Conservation (phyloP, 2,113 vertebrate species). For the Callaeas wilsoni region DNA sequence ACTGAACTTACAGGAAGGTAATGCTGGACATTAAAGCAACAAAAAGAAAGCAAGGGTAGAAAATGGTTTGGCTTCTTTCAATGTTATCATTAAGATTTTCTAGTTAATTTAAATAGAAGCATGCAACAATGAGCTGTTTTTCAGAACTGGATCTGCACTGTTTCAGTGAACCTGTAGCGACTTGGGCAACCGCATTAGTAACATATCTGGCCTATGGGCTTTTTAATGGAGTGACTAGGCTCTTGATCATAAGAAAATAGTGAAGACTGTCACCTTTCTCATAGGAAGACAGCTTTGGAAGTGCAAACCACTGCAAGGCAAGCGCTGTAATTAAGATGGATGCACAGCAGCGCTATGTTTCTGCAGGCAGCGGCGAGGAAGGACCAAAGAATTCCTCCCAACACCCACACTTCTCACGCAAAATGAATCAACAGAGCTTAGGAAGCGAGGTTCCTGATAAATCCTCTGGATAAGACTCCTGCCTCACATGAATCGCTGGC, state of each 20-base stretch:
- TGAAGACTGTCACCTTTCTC: not conserved
- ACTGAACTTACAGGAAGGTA: not conserved
- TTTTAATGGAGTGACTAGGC: not conserved
- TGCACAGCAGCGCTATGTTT: not conserved
- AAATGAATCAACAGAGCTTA: not conserved
- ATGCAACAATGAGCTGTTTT: not conserved
- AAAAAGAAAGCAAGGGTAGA: not conserved
- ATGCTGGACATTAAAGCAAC: not conserved
- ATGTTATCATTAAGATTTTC: not conserved
- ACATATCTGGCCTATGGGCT: not conserved
- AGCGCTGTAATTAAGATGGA: not conserved
- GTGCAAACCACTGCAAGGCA: not conserved
- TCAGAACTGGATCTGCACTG: not conserved
- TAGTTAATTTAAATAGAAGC: not conserved
- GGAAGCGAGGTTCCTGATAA: not conserved
- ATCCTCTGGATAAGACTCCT: not conserved
- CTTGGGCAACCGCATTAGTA: not conserved
- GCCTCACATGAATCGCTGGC: accelerated
- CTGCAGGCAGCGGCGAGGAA: not conserved
- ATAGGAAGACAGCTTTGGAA: not conserved
- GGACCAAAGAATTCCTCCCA: not conserved
- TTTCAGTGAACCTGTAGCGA: not conserved
- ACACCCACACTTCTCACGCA: not conserved
- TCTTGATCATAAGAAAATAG: not conserved
- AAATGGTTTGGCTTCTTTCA: not conserved